A percentile compares a stretch with the other conserved stretches of the same genome.
These are phyloP conservation scores for Stercorarius parasiticus DNA, from an alignment of 2,113 vertebrate genomes.

Conservation along the genomic window DNA sequence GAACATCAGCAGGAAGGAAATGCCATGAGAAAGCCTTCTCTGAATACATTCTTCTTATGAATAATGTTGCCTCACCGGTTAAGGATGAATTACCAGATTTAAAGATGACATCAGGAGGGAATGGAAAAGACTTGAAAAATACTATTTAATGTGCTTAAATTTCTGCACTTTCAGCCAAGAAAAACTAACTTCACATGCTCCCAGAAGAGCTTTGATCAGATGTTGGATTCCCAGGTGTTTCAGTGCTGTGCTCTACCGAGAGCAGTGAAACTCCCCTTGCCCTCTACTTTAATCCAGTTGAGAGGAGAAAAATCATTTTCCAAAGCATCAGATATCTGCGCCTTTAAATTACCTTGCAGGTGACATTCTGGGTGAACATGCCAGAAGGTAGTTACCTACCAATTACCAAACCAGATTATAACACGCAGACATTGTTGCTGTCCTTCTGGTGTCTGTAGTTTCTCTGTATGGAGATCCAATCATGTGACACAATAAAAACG, in stretches of 20 bases:
- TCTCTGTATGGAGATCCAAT: background rate
- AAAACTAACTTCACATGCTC: conserved; percentile 39
- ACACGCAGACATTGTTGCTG: rapidly evolving
- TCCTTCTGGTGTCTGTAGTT: background rate
- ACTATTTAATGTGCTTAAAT: conserved; percentile 12
- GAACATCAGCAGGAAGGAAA: conserved; percentile 20
- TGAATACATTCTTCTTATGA: background rate
- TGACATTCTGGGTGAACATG: background rate
- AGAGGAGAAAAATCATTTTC: background rate
- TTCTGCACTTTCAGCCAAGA: conserved; percentile 54
- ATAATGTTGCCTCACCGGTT: background rate
- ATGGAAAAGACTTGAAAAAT: conserved; percentile 50
- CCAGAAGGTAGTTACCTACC: background rate
- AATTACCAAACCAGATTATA: background rate
- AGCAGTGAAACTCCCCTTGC: background rate
- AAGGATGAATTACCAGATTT: conserved; percentile 30
- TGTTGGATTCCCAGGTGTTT: conserved; percentile 35
- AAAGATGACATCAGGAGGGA: conserved; percentile 57
- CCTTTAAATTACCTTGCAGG: background rate
- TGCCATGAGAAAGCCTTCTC: background rate
- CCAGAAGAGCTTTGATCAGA: conserved; percentile 45
- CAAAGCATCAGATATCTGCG: background rate
- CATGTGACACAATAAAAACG: background rate
- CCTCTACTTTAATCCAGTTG: background rate
- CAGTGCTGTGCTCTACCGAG: conserved; percentile 27